Conservation (phyloP, 1,140 invertebrate species). For the Whitmania pigra region DNA sequence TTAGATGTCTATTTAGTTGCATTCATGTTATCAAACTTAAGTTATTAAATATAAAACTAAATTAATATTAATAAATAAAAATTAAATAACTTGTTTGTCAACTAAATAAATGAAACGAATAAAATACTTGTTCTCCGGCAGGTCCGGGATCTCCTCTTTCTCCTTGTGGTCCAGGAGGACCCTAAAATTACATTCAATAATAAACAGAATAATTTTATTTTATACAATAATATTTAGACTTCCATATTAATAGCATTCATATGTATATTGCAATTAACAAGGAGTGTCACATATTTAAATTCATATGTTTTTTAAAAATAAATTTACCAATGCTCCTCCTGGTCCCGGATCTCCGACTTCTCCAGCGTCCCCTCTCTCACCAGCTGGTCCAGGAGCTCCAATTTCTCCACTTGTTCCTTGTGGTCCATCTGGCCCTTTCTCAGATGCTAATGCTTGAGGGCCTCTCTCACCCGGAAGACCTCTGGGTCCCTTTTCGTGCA, state of each 20-base stretch:
- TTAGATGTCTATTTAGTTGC: no score
- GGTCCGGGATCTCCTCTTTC: not conserved
- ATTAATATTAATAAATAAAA: no score
- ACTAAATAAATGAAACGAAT: not conserved
- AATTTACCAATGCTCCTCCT: no score
- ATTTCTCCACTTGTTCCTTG: slow-evolving; percentile 14
- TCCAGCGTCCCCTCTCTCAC: slow-evolving; percentile 6
- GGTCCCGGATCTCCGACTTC: slow-evolving; percentile 4
- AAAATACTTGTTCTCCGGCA: slow-evolving; percentile 4
- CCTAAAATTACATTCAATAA: not conserved
- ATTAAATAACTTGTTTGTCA: not conserved
- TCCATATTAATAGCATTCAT: no score
- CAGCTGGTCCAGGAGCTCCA: slow-evolving; percentile 12
- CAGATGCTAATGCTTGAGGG: not conserved
- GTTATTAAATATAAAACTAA: no score
- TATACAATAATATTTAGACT: no score
- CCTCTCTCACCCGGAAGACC: slow-evolving; percentile 24
- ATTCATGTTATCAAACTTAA: no score
- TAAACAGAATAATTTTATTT: no score
- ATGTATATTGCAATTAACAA: no score
- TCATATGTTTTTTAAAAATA: no score
- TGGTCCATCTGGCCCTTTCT: slow-evolving; percentile 12
- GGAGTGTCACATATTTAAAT: no score
- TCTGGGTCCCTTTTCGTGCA: slow-evolving; percentile 19
- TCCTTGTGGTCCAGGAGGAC: slow-evolving; percentile 13